Base-by-base conservation (phyloP, 2,888 invertebrate genomes). In the Chymomyza fuscimana region DNA sequence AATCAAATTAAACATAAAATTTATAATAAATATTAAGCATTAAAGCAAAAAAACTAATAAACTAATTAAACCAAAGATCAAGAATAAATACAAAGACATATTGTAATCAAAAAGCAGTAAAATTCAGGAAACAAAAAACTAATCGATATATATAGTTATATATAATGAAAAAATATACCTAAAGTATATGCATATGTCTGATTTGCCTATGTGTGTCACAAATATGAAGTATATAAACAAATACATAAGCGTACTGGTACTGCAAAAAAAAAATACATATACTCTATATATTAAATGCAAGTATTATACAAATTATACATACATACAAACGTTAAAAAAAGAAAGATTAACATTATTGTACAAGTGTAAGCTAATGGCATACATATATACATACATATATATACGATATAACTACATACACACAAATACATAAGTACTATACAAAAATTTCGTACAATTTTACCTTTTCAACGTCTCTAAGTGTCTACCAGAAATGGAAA, bases 401-500 rank as follows among this genome's bases (percentile, higher is more conserved):
- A 63, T 68, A 71, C 32, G 65, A 78, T 60, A 36, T 61, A 72
- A 60, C 70, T 22, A 68, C 36, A 46, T 19, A 64, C 52, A 50
- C 22, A 46, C 60, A 68, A 61, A 46, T 46, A 71, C 56, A 61
- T 65, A 74, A 72, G 72, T 52, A 71, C 72, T 67, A 65, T 65
- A 65, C 22, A 54, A 75, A 63, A 77, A 77, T 64, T 74, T 81
- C 84, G 81, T 83, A 83, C 87, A 82, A 87, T 87, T 89, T 87
- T 88, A 88, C 89, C 85, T 86, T 89, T 89, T 88, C 88, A 88
- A 79, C 69, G 73, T 75, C 79, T 89, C 88, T 89, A 88, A 87
- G 80, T 89, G 88, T 89, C 88, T 89, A 89, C 82, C 79, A 77
- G 76, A 70, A 81, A 81, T 73, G 75, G 77, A 80, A 78, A 81